Evolutionary conservation across 2,888 invertebrate species (phyloP), one percentile per base, ranked within the genome.

Genomic region (Byasa hedistus): DNA sequence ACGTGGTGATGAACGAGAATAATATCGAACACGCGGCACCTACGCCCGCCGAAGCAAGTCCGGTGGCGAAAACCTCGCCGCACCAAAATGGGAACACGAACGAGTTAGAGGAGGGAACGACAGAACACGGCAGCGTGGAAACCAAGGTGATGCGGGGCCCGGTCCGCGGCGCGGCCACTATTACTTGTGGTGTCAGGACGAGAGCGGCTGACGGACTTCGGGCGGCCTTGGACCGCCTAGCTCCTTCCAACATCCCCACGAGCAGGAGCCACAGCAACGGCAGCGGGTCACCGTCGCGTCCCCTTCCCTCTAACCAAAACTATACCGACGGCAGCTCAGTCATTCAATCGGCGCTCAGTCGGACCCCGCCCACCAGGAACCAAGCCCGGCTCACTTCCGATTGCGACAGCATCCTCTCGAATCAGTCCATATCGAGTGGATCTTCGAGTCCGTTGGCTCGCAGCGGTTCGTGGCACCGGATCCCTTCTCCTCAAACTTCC

Each of bases 391-490:
- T 76, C 67, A 70, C 71, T 78, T 91, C 72, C 78, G 86, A 87
- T 76, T 86, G 88, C 79, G 76, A 87, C 75, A 86, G 88, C 27
- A 73, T 83, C 64, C 72, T 79, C 62, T 86, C 89, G 32, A 83
- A 82, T 70, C 87, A 83, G 68, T 86, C 87, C 36, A 72, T 79
- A 57, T 79, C 78, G 64, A 84, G 84, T 79, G 69, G 79, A 70
- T 82, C 71, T 54, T 72, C 74, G 77, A 74, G 78, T 74, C 73
- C 81, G 76, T 69, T 81, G 83, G 74, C 95, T 73, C 95, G 96
- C 81, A 96, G 96, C 12, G 96, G 96, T 80, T 96, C 96, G 4
- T 96, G 96, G 96, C 95, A 96, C 79, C 95, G 96, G 77, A 91
- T 96, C 69, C 82, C 92, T 65, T 81, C 78, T 82, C 91, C 83